Evolutionary conservation across 2,797 vertebrate species (phyloP), one percentile per base, ranked within the genome.

Genomic region (Avahi laniger): DNA sequence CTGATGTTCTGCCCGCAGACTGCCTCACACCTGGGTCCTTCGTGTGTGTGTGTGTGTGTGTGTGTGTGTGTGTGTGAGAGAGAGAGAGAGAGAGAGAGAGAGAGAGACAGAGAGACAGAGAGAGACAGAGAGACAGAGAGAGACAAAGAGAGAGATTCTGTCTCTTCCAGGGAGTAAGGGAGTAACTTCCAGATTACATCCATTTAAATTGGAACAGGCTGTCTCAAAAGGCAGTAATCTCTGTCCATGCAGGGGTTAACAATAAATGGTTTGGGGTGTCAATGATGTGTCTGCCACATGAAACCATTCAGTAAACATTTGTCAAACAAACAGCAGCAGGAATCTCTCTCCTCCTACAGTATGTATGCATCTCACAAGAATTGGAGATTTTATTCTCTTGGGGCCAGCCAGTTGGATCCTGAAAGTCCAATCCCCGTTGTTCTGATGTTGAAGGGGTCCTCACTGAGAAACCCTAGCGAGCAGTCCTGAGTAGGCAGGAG

Each of bases 321-420:
- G 52, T n/a, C 65, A 35, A n/a, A 43, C n/a, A 81, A n/a, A 76
- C 22, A 8, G 24, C 15, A 13, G 10, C 6, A 22, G 1, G 4
- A 4, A n/a, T 22, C 46, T 63, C 24, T 50, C 33, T 38, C 22
- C 3, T 81, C 59, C 41, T 28, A 14, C 3, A 20, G 48, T 1
- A 5, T 10, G 7, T 4, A 33, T 0, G 0, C 3, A 20, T 12
- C 38, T 50, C 65, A 59, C n/a, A 28, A 54, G 33, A 15, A 7
- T 14, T 1, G 18, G 79, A 43, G 73, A 6, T 89, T 65, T 86
- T 72, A 6, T 81, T 81, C 90, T 82, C 13, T n/a, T 7, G 20
- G 65, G 30, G 43, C 38, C 78, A 86, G n/a, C 24, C 24, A 24
- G 26, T 11, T 82, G 67, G 43, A 35, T 52, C 75, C 59, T 61